Conservation (phyloP, 1,140 invertebrate species). For the Pteromalus puparum region DNA sequence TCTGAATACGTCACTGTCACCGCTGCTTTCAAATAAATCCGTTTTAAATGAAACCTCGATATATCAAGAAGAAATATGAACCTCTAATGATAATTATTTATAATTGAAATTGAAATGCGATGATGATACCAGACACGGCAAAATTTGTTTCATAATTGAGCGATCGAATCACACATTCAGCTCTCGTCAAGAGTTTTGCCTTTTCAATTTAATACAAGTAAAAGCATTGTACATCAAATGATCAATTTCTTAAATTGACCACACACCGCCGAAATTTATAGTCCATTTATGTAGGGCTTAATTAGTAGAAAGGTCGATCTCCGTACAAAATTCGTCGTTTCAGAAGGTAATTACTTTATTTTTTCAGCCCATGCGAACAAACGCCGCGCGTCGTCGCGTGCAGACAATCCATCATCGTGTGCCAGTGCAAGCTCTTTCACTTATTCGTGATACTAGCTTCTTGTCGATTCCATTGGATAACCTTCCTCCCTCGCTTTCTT, state of each 20-base stretch:
- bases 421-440: constrained; percentile 1
- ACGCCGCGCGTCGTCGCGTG: neutral
- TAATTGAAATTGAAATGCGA: no score
- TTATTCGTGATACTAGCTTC: neutral
- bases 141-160: no score
- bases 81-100: no score
- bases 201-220: neutral
- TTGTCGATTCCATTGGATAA: neutral
- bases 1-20: no score
- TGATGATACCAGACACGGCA: no score
- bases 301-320: neutral
- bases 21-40: no score
- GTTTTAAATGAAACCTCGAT: no score
- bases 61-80: no score
- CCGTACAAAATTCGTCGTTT: neutral
- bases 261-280: neutral
- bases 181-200: neutral
- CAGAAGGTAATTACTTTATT: neutral
- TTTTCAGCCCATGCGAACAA: neutral
- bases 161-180: no score
- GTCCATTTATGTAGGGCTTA: neutral
- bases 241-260: neutral
- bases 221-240: neutral
- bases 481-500: neutral
- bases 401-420: neutral